Evolutionary conservation across 2,888 invertebrate genomes (phyloP), one percentile per base, ranked within the genome.

Genomic region (Hirtodrosophila duncani): DNA sequence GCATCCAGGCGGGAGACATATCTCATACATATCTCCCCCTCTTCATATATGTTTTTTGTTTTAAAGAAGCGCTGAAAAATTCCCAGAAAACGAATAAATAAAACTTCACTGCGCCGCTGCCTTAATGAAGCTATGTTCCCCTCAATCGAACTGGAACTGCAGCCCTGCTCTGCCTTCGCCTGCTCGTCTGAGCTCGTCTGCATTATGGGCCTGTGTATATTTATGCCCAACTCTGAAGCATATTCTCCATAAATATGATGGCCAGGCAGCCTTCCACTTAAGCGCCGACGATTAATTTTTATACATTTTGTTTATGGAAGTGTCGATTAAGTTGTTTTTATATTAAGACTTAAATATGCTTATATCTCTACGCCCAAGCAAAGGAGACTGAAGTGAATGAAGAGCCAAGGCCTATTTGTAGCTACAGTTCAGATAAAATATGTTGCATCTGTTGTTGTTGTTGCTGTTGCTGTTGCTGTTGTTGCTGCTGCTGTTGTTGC

Each of bases 321-420:
- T 58, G 75, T 52, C 78, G 75, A 71, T 78, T 70, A 78, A 78
- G 70, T 69, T 78, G 75, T 58, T 72, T 57, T 63, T 56, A 67
- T 72, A 65, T 69, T 50, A 48, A 65, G 61, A 48, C 33, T 23
- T 26, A 58, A 48, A 26, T 38, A 14, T 29, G 41, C 11, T 48
- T 33, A 48, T 48, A 48, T 49, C 33, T 10, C 16, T 18, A n/a
- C n/a, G n/a, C n/a, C n/a, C n/a, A n/a, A n/a, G n/a, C n/a, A n/a
- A n/a, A n/a, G 9, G 31, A 11, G 20, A 27, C 13, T 24, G 31
- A 29, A 18, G 17, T 53, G 16, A 51, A 30, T 14, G 3, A 26
- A 24, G 17, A 30, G 41, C 51, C 51, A 41, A 41, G 51, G 16
- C 51, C 16, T 21, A 33, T 39, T 49, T 16, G 7, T 26, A 20